Evolutionary conservation across 2,797 vertebrate genomes (phyloP).

Genomic region (Catostomus latipinnis): DNA sequence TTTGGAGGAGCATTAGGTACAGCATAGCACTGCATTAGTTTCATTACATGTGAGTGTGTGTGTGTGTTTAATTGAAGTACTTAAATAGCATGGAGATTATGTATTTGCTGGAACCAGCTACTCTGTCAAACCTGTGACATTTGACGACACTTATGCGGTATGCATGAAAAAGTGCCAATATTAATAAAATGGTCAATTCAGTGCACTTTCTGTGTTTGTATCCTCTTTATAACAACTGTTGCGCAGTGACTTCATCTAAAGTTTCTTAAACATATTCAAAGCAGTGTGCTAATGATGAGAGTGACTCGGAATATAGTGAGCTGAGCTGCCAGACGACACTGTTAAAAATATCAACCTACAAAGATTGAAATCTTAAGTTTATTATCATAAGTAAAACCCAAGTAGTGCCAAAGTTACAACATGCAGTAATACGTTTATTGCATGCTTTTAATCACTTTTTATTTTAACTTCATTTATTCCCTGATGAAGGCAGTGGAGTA

Average conservation of each 20-base stretch:
- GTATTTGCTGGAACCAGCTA: not conserved
- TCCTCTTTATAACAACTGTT: not conserved
- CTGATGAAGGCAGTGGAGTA: too few species aligned
- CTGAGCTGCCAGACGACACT: not conserved
- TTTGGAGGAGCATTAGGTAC: conserved; percentile 37
- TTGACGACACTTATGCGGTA: not conserved
- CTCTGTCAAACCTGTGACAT: not conserved
- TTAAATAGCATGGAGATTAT: not conserved
- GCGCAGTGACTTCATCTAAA: not conserved
- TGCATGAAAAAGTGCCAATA: not conserved
- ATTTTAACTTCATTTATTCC: too few species aligned
- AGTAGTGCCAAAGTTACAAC: too few species aligned
- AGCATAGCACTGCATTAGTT: conserved; percentile 33
- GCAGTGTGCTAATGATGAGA: not conserved
- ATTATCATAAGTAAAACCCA: too few species aligned
- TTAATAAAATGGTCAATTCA: not conserved
- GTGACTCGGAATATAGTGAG: not conserved
- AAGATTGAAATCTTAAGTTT: too few species aligned
- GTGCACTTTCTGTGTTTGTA: not conserved
- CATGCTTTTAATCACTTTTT: too few species aligned
- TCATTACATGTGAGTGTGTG: conserved; percentile 55
- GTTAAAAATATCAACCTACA: too few species aligned
- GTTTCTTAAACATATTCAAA: not conserved
- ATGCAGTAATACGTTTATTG: too few species aligned
- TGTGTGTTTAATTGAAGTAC: not conserved